Evolutionary conservation across 2,113 vertebrate species (phyloP), one percentile per base, ranked within the genome.

Genomic region (Notothenia rossii): DNA sequence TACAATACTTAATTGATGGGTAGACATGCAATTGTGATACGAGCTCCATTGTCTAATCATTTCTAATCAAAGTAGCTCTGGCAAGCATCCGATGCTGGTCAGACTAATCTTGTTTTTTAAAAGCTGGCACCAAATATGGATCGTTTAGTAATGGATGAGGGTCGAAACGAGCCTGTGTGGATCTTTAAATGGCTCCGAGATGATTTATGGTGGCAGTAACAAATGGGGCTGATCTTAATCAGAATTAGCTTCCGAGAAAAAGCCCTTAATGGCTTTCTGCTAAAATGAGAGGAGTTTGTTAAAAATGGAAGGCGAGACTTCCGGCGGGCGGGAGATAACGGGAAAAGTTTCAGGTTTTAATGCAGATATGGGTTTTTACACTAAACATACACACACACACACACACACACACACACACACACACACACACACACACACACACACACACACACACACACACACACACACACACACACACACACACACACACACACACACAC

Each of bases 131-230:
- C 66, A 75, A 82, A 66, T 80, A 67, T 76, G 64, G 77, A 46
- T 5, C 22, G 56, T 2, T 51, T n/a, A 7, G 75, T 87, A 90
- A 90, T 79, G 77, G 80, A 91, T 75, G 90, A 84, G 59, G 50
- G 76, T 2, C 15, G 1, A 65, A 84, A 87, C 14, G 83, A 86
- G 87, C 71, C 20, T 13, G 7, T 62, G 69, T 54, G 55, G 60
- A 50, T 87, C 88, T 83, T 81, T 91, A 90, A 91, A 90, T 89
- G 91, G 87, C 85, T 87, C 74, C n/a, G 25, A 18, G 0, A 69
- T 90, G 90, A 93, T 89, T 88, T 84, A 93, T 86, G 82, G 73
- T 67, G 88, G 77, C 86, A 81, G 86, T 85, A 89, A 91, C 75
- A 87, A 88, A 93, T 85, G 80, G 67, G 59, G 29, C 72, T 29